Base-by-base conservation (phyloP, 1,140 invertebrate genomes). In the Tenebrio molitor region DNA sequence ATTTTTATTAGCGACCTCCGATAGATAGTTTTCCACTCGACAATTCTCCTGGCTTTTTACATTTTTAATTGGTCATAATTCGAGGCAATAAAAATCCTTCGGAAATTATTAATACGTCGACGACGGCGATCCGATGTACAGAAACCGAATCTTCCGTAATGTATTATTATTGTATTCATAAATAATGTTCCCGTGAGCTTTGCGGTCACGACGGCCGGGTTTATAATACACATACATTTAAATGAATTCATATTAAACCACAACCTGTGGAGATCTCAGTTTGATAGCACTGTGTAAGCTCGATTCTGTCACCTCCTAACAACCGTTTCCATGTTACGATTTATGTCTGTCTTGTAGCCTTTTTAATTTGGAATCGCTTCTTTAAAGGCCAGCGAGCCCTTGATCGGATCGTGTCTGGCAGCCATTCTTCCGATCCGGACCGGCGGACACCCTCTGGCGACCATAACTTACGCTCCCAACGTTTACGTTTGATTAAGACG, bases 221-320 rank as follows among this genome's bases (percentile, higher is more conserved):
- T 64, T 62, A 69, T 73, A 75, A 69, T 69, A 73, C 69, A 74
- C 72, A 67, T 64, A 73, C 76, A 77, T 77, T 77, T 68, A 77
- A 77, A 77, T 77, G 76, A 73, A 75, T 75, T 74, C 76, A 75
- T 77, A 77, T 77, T 77, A 77, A 77, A 77, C 53, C 65, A 69
- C 67, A 68, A 50, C 75, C 75, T 69, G 72, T 33, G 41, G 75
- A 69, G 75, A 76, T 76, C 75, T 66, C 75, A 53, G 75, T 76
- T 76, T 76, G 75, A 76, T 71, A 76, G 68, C 67, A 58, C 68
- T 68, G 69, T 76, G 53, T 66, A 50, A 76, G 62, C 69, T 53
- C 50, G 65, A 65, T 76, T 76, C 75, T 76, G 75, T 76, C 75
- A 76, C 75, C 72, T 76, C 62, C 68, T 73, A 72, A 76, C 75